Conservation (phyloP, 2,113 vertebrate species). For the Coptodon rendalli region DNA sequence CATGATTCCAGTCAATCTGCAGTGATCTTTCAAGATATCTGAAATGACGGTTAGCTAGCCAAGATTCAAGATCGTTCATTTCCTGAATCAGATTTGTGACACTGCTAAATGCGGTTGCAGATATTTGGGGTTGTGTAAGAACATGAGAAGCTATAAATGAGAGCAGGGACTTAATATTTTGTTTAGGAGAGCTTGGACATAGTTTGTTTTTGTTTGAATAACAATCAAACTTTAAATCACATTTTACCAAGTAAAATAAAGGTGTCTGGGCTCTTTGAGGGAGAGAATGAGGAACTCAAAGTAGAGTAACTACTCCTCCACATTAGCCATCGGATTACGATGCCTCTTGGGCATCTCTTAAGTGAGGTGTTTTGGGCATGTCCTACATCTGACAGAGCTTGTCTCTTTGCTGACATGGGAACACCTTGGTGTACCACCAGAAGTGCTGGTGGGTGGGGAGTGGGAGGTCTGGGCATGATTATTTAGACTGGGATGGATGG, state of each 20-base stretch:
- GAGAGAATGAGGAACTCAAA: not conserved
- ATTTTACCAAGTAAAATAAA: not conserved
- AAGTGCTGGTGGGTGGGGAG: not conserved
- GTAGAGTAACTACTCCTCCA: not conserved
- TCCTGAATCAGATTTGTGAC: not conserved
- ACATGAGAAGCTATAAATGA: not conserved
- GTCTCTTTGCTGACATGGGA: not conserved
- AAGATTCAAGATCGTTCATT: not conserved
- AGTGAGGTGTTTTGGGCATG: not conserved
- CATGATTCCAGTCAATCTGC: rapidly evolving
- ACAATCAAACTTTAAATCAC: not conserved
- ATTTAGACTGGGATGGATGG: not conserved
- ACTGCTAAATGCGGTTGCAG: not conserved
- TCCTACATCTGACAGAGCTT: not conserved
- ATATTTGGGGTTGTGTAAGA: not conserved
- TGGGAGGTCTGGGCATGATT: not conserved
- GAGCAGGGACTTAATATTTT: not conserved
- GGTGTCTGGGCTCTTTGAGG: not conserved
- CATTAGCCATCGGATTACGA: not conserved
- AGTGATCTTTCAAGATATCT: not conserved
- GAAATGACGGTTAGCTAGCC: not conserved
- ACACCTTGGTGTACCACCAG: not conserved
- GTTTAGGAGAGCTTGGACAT: not conserved
- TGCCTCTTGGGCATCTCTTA: not conserved
- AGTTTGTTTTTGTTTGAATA: not conserved